Evolutionary conservation across 1,140 invertebrate genomes (phyloP).

Genomic region (Cydia strobilella): DNA sequence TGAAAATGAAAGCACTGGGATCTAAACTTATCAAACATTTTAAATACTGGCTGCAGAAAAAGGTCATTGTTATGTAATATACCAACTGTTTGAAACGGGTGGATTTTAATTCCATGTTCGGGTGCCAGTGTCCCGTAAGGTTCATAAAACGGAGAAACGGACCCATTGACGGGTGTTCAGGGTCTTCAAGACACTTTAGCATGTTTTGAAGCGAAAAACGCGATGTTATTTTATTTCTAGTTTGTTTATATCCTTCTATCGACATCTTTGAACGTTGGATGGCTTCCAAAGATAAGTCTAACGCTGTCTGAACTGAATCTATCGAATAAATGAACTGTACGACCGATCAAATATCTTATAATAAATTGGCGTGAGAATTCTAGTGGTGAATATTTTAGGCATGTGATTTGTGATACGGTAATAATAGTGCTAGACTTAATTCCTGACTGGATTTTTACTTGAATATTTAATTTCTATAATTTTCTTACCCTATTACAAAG

Average conservation of each 20-base stretch:
- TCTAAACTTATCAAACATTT: conserved; percentile 48
- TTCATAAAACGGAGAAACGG: conserved; percentile 49
- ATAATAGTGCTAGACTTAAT: conserved; percentile 39
- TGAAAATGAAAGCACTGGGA: conserved; percentile 42
- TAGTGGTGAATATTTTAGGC: conserved; percentile 34
- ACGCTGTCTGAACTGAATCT: not conserved
- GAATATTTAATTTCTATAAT: conserved; percentile 10
- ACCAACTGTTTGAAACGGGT: conserved; percentile 44
- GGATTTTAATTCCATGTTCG: conserved; percentile 34
- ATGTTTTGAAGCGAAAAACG: not conserved
- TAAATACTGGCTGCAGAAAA: conserved; percentile 55
- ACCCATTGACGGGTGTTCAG: conserved; percentile 49
- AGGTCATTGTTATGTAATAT: conserved; percentile 47
- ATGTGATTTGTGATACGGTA: conserved; percentile 26
- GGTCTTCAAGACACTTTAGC: conserved; percentile 44
- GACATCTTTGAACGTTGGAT: not conserved
- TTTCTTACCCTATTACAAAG: not conserved
- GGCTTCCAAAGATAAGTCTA: conserved; percentile 5
- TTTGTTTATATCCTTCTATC: not conserved
- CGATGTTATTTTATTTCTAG: not conserved
- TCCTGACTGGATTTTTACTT: conserved; percentile 32
- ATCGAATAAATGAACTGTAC: not conserved
- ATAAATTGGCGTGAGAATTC: conserved; percentile 38
- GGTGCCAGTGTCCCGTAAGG: conserved; percentile 52
- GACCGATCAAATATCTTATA: not conserved